Evolutionary conservation across 2,113 vertebrate genomes (phyloP).

Genomic region (Cyprinodon brontotheroides): DNA sequence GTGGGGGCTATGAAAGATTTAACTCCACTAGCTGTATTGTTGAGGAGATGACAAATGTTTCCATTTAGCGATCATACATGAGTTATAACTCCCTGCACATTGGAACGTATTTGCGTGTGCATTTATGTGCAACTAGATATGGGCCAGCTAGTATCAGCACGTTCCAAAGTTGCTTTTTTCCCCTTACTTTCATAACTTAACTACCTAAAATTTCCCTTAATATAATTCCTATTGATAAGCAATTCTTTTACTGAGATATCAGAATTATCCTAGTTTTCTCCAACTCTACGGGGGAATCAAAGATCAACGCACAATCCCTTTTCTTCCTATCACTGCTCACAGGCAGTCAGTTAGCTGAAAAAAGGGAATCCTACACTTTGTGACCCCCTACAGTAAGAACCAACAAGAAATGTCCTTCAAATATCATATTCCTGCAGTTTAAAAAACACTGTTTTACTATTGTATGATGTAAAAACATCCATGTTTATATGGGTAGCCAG

Average conservation of each 20-base stretch:
- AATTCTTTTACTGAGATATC: not conserved
- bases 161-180: not conserved
- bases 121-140: not conserved
- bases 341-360: not conserved
- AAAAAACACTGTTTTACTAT: not conserved
- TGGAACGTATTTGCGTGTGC: not conserved
- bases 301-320: too few relatives aligned
- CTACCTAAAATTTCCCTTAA: not conserved
- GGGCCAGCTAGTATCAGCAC: not conserved
- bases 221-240: not conserved
- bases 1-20: slow-evolving; percentile 71
- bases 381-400: not conserved
- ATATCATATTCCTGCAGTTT: not conserved
- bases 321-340: not conserved
- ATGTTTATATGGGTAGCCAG: too few relatives aligned
- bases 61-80: slow-evolving; percentile 77
- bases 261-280: not conserved
- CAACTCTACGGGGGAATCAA: not conserved
- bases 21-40: slow-evolving; percentile 68
- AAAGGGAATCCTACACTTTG: not conserved
- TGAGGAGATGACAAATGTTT: slow-evolving; percentile 73
- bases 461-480: not conserved
- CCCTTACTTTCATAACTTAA: too few relatives aligned
- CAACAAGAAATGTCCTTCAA: not conserved
- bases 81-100: slow-evolving; percentile 69